Evolutionary conservation across 2,797 vertebrate species (phyloP), one percentile per base, ranked within the genome.

Genomic region (Natrix natrix): DNA sequence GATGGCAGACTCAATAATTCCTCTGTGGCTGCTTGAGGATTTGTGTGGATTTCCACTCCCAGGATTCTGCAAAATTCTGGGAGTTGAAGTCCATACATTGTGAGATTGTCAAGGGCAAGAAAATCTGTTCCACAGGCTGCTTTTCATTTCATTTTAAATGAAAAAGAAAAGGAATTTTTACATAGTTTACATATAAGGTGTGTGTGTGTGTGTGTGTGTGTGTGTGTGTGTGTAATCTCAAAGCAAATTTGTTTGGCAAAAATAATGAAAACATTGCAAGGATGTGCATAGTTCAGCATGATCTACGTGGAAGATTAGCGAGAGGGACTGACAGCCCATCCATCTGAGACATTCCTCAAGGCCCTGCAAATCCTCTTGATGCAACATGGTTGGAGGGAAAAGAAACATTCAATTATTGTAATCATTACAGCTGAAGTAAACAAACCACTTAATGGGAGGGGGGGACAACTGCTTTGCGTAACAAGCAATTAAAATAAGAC

Each of bases 401-500:
- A 93, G 87, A 93, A 92, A 94, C 93, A 95, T 87, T 92, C 94
- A 94, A 96, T 93, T 95, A 93, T 92, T 95, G 92, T 93, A 90
- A 94, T 93, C 90, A 91, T 92, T 93, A 94, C 2, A 93, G 86
- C 89, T 88, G 88, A 95, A 95, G 91, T 93, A 93, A 92, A 0
- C 28, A 95, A 24, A 94, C 52, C 90, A 92, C 93, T 95, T 78
- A 95, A 93, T 93, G 91, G 94, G n/a, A 24, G 94, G 94, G 95
- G 86, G 43, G 94, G 95, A 94, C 32, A 95, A 87, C 55, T 32
- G 83, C 93, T 96, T 96, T 96, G 93, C 87, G 11, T 93, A 95
- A 96, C 93, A 94, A 91, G 95, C 91, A 93, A 90, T 63, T 95
- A 95, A 95, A 95, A 92, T 61, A 93, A 95, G 78, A 94, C 94